Percentiles rank a stretch among this genome's conserved stretches.
These are phyloP conservation scores for Acanthiza pusilla DNA, from an alignment of 2,797 vertebrate genomes.

Conservation along the genomic window DNA sequence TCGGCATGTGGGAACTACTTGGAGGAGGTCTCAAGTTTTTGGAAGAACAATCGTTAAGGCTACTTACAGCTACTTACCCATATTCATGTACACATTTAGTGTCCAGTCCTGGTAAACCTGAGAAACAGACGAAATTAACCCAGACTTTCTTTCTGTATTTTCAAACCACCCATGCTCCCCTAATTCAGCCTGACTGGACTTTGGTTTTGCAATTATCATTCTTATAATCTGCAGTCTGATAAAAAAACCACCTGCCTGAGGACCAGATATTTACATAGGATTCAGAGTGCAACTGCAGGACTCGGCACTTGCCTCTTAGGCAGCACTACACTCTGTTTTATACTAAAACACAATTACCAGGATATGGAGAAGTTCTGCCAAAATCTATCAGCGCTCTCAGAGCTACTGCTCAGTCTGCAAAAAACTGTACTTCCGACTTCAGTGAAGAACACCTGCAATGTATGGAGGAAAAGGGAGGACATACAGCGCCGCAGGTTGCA, in stretches of 20 bases:
- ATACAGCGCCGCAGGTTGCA: fast-evolving
- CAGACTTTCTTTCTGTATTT: not conserved
- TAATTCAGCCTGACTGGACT: not conserved
- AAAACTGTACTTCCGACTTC: not conserved
- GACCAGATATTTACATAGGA: not conserved
- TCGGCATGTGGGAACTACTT: fast-evolving
- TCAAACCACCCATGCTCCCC: not conserved
- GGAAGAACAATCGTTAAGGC: not conserved
- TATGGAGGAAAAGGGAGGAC: not conserved
- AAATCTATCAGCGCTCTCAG: not conserved
- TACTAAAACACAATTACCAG: not conserved
- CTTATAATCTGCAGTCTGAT: not conserved
- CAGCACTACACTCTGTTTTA: not conserved
- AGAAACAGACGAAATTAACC: not conserved
- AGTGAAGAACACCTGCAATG: not conserved
- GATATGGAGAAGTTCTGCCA: not conserved
- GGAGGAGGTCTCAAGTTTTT: not conserved
- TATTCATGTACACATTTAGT: fast-evolving
- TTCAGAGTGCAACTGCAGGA: not conserved
- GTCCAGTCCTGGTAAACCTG: not conserved
- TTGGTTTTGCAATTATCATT: not conserved
- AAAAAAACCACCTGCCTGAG: not conserved
- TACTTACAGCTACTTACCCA: not conserved
- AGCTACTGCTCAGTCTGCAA: not conserved
- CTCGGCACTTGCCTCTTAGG: not conserved